Percentiles rank a stretch among this genome's conserved stretches.
Conservation (phyloP, 2,888 invertebrate species). For the Calameuta pallipes region DNA sequence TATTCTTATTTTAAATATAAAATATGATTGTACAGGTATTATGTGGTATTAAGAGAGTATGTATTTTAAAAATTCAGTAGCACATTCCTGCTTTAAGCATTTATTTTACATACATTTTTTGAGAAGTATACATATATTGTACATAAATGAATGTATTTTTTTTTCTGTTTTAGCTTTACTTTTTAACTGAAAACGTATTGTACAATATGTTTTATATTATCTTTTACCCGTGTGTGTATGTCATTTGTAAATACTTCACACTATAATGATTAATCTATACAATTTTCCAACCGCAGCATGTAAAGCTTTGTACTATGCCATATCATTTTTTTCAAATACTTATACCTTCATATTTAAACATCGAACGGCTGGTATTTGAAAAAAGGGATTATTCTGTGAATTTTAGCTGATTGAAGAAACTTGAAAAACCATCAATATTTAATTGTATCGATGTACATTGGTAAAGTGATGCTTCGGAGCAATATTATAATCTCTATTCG, state of each 20-base stretch:
- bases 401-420: not conserved
- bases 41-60: not conserved
- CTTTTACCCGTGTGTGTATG: not conserved
- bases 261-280: not conserved
- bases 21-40: not conserved
- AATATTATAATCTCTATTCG: constrained; percentile 9
- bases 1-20: not conserved
- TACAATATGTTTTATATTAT: too few relatives aligned
- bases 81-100: not conserved
- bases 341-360: not conserved
- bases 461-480: constrained; percentile 5
- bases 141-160: not conserved
- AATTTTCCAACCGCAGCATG: not conserved
- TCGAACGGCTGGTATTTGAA: not conserved
- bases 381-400: not conserved
- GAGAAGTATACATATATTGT: not conserved
- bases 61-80: not conserved
- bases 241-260: not conserved
- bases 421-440: not conserved
- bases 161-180: not conserved
- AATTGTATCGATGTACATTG: not conserved
- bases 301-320: not conserved
- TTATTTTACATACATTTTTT: not conserved
- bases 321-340: not conserved
- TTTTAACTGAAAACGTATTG: not conserved